phyloP scores from a whole-genome alignment of 2,113 vertebrate genomes.

The Pongo pygmaeus region DNA sequence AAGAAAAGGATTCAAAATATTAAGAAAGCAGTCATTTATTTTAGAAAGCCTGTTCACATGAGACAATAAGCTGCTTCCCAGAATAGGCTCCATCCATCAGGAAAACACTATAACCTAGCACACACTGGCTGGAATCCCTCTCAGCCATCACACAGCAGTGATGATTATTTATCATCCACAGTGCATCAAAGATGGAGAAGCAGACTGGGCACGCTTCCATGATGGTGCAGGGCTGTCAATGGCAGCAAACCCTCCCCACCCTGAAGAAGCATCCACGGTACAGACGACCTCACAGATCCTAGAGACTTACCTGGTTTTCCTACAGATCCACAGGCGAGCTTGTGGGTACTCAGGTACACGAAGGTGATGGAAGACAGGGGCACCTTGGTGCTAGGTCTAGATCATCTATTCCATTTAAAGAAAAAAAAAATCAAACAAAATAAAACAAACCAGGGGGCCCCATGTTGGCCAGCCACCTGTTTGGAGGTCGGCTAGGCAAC shows the following conservation, averaged over 20 bases:
- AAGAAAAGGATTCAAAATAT: conserved; percentile 79
- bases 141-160: background rate
- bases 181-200: background rate
- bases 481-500: background rate
- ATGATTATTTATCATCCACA: background rate
- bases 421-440: background rate
- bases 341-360: rapidly evolving
- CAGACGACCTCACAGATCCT: background rate
- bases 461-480: background rate
- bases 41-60: conserved; percentile 63
- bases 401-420: background rate
- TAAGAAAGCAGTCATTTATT: conserved; percentile 77
- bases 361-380: background rate
- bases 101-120: background rate
- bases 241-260: background rate
- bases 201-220: background rate
- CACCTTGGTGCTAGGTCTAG: background rate
- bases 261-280: background rate
- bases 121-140: conserved; percentile 28
- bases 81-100: conserved; percentile 72
- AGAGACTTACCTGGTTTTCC: background rate
- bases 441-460: background rate
- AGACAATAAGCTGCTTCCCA: conserved; percentile 74
- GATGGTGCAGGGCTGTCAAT: background rate
- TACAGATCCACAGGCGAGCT: background rate